Evolutionary conservation across 2,113 vertebrate species (phyloP).

Genomic region (Poecile atricapillus): DNA sequence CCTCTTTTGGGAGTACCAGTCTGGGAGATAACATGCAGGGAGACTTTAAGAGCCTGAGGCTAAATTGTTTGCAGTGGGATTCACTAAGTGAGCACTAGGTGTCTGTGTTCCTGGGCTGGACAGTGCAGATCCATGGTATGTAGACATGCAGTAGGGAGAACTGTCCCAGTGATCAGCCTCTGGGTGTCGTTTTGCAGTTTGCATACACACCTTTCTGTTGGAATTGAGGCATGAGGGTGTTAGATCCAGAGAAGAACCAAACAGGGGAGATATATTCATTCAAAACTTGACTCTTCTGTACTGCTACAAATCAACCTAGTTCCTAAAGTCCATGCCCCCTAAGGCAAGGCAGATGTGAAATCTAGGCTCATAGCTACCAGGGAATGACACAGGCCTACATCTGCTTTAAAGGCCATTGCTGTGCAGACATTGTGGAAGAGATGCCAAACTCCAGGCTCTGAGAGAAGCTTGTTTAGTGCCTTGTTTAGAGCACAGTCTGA

Average conservation of each 20-base stretch:
- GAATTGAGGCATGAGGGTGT: background rate
- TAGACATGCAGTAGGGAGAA: background rate
- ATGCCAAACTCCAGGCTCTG: background rate
- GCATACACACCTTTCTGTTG: background rate
- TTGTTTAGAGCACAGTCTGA: background rate
- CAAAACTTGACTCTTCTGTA: background rate
- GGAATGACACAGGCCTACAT: background rate
- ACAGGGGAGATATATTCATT: background rate
- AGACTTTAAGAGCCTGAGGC: background rate
- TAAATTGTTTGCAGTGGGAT: background rate
- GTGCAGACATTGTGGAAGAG: background rate
- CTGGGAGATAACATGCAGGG: background rate
- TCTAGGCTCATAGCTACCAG: background rate
- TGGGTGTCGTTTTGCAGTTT: background rate
- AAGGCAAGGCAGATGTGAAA: background rate
- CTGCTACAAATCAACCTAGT: background rate
- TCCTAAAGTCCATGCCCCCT: background rate
- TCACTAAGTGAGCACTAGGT: background rate
- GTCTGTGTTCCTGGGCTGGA: background rate
- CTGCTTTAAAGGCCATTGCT: background rate
- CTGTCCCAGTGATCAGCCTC: fast-evolving
- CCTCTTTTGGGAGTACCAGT: background rate
- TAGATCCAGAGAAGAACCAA: background rate
- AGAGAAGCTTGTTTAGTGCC: background rate
- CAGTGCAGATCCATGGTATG: background rate